phyloP scores from a whole-genome alignment of 2,113 vertebrate species.

The Piprites chloris region DNA sequence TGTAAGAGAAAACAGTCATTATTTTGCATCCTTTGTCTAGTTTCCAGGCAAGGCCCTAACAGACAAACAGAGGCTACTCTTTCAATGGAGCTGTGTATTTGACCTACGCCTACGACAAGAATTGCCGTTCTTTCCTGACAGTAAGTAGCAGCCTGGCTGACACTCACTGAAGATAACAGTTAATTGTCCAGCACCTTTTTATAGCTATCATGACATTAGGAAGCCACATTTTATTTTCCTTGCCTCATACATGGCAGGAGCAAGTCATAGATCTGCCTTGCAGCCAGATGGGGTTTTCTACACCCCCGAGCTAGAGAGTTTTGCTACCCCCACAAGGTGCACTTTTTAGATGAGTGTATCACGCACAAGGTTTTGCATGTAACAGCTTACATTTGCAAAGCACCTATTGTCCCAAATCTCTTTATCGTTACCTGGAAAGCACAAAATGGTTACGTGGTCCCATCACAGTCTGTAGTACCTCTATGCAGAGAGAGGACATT shows the following conservation, averaged over 20 bases:
- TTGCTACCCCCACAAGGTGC: background rate
- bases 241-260: background rate
- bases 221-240: background rate
- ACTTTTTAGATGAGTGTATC: background rate
- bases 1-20: conserved; percentile 55
- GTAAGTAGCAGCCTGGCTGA: background rate
- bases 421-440: background rate
- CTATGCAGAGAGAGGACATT: background rate
- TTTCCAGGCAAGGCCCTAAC: background rate
- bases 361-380: background rate
- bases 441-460: background rate
- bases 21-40: background rate
- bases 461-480: background rate
- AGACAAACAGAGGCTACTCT: background rate
- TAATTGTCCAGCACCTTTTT: background rate
- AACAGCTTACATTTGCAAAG: background rate
- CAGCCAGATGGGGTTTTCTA: background rate
- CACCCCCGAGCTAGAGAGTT: background rate
- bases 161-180: background rate
- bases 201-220: background rate
- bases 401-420: background rate
- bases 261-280: background rate
- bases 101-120: background rate
- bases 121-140: background rate
- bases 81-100: background rate